These are phyloP conservation scores for Holocentrus rufus DNA, from an alignment of 2,797 vertebrate species.

Conservation along the genomic window DNA sequence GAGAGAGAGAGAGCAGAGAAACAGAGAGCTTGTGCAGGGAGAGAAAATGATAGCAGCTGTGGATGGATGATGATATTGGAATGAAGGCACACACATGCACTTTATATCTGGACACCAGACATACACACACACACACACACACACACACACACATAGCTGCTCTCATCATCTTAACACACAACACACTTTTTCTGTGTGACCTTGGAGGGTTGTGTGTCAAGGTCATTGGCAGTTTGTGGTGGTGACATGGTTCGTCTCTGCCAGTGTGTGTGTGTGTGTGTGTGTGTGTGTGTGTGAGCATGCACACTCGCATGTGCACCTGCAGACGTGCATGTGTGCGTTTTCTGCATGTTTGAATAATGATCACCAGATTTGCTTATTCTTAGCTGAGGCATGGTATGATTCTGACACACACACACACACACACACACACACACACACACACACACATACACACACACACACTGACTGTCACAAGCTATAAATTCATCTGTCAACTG, in stretches of 20 bases:
- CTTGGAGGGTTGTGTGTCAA: neutral
- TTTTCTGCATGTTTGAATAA: too few species aligned
- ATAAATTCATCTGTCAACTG: too few species aligned
- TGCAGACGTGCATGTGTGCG: neutral
- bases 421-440: too few species aligned
- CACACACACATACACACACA: too few species aligned
- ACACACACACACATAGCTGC: constrained; percentile 1
- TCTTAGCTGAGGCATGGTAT: too few species aligned
- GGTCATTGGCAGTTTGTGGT: neutral
- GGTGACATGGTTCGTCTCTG: too few species aligned
- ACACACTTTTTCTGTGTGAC: neutral
- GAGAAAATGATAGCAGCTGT: neutral
- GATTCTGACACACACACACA: too few species aligned
- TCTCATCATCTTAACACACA: neutral
- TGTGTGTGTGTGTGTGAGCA: constrained; percentile 4
- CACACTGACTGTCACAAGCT: too few species aligned
- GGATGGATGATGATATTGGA: neutral
- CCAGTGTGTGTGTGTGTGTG: constrained; percentile 3
- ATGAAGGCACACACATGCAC: neutral
- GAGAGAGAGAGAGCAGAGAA: neutral
- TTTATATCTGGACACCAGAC: too few species aligned
- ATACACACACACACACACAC: neutral
- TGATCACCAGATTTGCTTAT: too few species aligned
- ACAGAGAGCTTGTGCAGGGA: neutral
- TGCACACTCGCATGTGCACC: neutral